A percentile compares a stretch with the other conserved stretches of the same genome.
Conservation (phyloP, 2,797 vertebrate species). For the Todus mexicanus region DNA sequence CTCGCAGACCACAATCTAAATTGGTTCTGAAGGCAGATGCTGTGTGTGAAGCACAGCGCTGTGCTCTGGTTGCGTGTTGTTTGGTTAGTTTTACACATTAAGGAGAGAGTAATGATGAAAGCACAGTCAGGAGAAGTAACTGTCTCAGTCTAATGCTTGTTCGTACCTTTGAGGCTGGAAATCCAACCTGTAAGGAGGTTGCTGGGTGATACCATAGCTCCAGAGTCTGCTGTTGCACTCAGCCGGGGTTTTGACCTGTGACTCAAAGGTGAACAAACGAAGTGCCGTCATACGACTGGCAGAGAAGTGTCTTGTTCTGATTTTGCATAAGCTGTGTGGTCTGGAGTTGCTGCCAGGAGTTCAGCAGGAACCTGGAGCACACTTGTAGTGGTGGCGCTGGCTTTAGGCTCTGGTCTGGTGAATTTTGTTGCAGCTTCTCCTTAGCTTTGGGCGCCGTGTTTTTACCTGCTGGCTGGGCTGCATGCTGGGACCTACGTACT, state of each 20-base stretch:
- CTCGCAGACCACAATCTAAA: neutral
- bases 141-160: neutral
- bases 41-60: neutral
- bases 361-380: neutral
- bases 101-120: neutral
- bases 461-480: neutral
- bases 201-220: accelerated
- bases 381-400: neutral
- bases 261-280: neutral
- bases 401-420: neutral
- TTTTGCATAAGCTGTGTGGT: neutral
- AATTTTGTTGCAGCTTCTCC: neutral
- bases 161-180: neutral
- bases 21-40: neutral
- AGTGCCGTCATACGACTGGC: neutral
- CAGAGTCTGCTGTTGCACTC: neutral
- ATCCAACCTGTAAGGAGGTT: neutral
- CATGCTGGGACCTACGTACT: neutral
- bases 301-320: neutral
- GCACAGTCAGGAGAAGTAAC: neutral
- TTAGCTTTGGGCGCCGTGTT: neutral
- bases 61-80: neutral
- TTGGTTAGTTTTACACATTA: neutral
- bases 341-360: neutral
- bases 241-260: accelerated